A percentile compares a stretch with the other conserved stretches of the same genome.
Conservation (phyloP, 1,140 invertebrate species). For the Ostrea denselamellosa region DNA sequence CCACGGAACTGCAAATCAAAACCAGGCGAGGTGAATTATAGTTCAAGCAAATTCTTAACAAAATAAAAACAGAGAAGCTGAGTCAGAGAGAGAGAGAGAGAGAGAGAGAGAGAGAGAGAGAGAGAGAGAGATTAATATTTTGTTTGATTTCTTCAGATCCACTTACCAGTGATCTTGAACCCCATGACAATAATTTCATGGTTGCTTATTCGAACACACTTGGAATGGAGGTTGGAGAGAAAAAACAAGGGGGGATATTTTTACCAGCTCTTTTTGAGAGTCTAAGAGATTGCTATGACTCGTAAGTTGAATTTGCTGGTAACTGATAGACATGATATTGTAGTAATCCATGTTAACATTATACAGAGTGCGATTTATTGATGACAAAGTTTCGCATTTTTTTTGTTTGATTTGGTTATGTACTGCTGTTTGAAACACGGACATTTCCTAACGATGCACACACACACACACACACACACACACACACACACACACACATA, state of each 20-base stretch:
- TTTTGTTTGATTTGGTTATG: too few species aligned
- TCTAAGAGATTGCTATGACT: not conserved
- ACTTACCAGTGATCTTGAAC: not conserved
- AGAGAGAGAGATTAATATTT: not conserved
- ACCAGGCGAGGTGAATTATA: not conserved
- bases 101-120: slow-evolving; percentile 19
- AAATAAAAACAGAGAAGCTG: not conserved
- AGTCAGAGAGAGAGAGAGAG: too few species aligned
- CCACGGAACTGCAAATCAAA: not conserved
- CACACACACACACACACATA: too few species aligned
- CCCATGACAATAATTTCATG: slow-evolving; percentile 17
- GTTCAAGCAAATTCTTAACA: not conserved
- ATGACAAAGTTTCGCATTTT: too few species aligned
- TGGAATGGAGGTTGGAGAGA: slow-evolving; percentile 12
- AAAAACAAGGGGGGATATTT: not conserved
- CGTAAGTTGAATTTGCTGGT: not conserved
- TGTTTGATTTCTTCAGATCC: not conserved
- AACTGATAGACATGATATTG: too few species aligned
- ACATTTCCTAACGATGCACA: too few species aligned
- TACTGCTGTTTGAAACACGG: too few species aligned
- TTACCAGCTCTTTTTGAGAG: not conserved
- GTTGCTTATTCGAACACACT: not conserved
- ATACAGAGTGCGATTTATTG: too few species aligned
- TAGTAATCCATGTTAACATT: too few species aligned
- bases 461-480: too few species aligned